Percentiles rank a stretch among this genome's conserved stretches.
Evolutionary conservation across 2,888 invertebrate species (phyloP).

Genomic region (Agrotis clavis): DNA sequence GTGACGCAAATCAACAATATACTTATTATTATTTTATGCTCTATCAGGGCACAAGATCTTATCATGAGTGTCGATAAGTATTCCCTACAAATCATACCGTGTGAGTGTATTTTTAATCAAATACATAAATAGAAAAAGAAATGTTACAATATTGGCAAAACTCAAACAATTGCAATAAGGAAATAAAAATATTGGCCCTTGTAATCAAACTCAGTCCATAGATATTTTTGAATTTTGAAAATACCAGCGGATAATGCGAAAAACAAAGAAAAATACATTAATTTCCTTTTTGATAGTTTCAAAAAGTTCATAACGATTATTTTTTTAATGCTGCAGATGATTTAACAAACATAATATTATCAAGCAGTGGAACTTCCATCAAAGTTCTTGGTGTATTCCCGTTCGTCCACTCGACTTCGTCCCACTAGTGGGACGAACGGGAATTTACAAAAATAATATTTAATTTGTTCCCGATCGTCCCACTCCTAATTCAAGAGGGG

Average conservation of each 20-base stretch:
- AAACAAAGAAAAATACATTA: too few relatives aligned
- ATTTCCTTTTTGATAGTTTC: too few relatives aligned
- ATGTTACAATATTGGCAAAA: neutral
- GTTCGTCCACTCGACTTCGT: too few relatives aligned
- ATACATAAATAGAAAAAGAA: neutral
- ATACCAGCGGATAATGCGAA: too few relatives aligned
- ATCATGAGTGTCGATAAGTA: conserved; percentile 46
- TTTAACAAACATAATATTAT: neutral
- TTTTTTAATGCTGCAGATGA: neutral
- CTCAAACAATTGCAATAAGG: neutral
- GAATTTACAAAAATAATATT: too few relatives aligned
- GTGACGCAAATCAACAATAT: conserved; percentile 49
- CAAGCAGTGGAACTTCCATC: neutral
- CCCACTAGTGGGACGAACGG: too few relatives aligned
- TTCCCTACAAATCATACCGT: conserved; percentile 31
- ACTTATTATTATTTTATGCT: neutral
- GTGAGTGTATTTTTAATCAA: conserved; percentile 19
- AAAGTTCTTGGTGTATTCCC: too few relatives aligned
- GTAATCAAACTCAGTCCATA: too few relatives aligned
- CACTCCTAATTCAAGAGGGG: too few relatives aligned
- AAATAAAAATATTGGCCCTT: neutral
- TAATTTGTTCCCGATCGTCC: too few relatives aligned
- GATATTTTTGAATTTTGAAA: too few relatives aligned
- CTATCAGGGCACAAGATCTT: conserved; percentile 48
- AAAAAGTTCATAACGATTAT: too few relatives aligned